Evolutionary conservation across 2,797 vertebrate genomes (phyloP).

Genomic region (Acrocephalus scirpaceus): DNA sequence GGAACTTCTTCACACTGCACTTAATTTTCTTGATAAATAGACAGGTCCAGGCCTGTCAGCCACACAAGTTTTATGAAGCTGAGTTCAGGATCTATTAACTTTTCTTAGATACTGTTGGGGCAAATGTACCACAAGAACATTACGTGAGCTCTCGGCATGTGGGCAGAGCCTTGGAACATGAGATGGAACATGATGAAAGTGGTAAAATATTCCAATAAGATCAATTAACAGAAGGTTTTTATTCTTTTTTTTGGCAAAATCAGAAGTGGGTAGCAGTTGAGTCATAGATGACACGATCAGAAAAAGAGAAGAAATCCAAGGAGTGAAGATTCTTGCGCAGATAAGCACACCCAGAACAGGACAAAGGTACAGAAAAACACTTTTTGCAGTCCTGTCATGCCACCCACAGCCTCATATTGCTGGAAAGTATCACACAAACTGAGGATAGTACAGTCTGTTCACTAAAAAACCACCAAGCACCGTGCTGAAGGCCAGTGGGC

Average conservation of each 20-base stretch:
- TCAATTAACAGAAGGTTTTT: neutral
- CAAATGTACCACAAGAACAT: neutral
- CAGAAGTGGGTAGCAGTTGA: neutral
- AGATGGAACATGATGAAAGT: neutral
- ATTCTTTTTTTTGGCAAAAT: neutral
- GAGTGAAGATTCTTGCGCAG: neutral
- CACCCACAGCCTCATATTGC: neutral
- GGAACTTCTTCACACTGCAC: neutral
- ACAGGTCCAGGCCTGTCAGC: neutral
- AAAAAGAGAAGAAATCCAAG: neutral
- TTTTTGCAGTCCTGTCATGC: neutral
- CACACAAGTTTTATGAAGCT: neutral
- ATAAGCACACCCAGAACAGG: neutral
- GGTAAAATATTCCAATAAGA: neutral
- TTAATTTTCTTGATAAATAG: neutral
- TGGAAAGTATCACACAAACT: neutral
- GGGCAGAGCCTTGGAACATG: neutral
- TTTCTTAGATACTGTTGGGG: neutral
- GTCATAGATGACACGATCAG: neutral
- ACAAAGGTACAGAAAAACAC: neutral
- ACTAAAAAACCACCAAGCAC: neutral
- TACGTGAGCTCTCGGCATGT: accelerated
- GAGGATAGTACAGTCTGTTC: neutral
- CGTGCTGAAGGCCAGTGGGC: neutral
- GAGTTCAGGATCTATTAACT: neutral